Conservation (phyloP, 2,888 invertebrate species). For the Eucera pruinosa region DNA sequence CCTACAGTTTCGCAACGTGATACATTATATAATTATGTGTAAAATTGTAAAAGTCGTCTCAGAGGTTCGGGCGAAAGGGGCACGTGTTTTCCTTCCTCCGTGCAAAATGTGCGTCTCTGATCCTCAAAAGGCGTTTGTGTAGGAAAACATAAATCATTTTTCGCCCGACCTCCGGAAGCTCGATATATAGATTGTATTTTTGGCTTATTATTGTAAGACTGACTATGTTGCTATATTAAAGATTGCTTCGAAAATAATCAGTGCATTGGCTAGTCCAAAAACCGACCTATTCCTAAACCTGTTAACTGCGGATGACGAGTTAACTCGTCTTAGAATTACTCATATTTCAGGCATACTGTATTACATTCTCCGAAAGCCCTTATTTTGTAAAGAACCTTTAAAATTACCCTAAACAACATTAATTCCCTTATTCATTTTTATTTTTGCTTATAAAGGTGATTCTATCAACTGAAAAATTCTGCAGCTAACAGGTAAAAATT, state of each 20-base stretch:
- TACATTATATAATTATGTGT: slow-evolving; percentile 77
- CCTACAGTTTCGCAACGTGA: slow-evolving; percentile 66
- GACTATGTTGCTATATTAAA: slow-evolving; percentile 84
- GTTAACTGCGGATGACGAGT: no score
- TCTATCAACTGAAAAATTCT: no score
- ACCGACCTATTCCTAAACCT: no score
- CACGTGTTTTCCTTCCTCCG: slow-evolving; percentile 52
- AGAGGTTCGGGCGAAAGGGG: slow-evolving; percentile 73
- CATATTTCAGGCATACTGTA: no score
- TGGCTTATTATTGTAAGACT: slow-evolving; percentile 84
- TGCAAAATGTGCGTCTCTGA: background rate
- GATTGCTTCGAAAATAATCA: slow-evolving; percentile 80
- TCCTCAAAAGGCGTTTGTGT: background rate
- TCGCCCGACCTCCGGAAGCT: slow-evolving; percentile 65
- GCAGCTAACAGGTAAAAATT: no score
- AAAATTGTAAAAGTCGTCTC: slow-evolving; percentile 80
- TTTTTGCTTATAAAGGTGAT: no score
- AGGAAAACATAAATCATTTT: slow-evolving; percentile 42
- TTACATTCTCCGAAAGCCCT: no score
- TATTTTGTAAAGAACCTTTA: no score
- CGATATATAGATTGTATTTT: slow-evolving; percentile 83
- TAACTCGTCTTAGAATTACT: no score
- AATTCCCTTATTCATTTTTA: no score
- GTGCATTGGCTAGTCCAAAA: background rate
- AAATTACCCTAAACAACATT: no score